Evolutionary conservation across 2,113 vertebrate species (phyloP).

Genomic region (Apaloderma vittatum): DNA sequence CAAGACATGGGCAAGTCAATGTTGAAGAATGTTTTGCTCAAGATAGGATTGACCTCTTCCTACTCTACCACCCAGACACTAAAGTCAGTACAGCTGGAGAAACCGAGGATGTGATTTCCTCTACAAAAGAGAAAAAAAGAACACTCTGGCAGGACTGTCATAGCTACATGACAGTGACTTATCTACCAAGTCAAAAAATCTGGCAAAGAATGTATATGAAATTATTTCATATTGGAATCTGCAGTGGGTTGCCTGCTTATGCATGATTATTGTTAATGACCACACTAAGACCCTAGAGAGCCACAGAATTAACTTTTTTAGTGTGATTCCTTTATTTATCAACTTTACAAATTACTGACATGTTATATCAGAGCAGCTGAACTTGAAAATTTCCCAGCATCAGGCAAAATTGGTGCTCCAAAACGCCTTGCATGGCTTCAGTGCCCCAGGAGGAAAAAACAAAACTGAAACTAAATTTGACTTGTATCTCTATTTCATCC

Average conservation of each 20-base stretch:
- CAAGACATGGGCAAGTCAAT: background rate
- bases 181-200: background rate
- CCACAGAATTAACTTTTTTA: background rate
- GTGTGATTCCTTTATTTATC: background rate
- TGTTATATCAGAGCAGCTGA: background rate
- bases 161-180: fast-evolving
- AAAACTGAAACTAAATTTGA: background rate
- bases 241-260: background rate
- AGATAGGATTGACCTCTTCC: background rate
- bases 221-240: background rate
- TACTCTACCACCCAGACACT: background rate
- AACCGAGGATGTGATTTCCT: background rate
- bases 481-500: background rate
- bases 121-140: background rate
- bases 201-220: fast-evolving
- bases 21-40: background rate
- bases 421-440: background rate
- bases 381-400: background rate
- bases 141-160: background rate
- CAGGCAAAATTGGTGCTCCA: background rate
- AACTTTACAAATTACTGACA: background rate
- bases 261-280: background rate
- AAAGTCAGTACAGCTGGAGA: background rate
- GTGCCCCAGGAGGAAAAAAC: background rate
- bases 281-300: background rate